Base-by-base conservation (phyloP, 2,888 invertebrate genomes). In the Rhingia rostrata region DNA sequence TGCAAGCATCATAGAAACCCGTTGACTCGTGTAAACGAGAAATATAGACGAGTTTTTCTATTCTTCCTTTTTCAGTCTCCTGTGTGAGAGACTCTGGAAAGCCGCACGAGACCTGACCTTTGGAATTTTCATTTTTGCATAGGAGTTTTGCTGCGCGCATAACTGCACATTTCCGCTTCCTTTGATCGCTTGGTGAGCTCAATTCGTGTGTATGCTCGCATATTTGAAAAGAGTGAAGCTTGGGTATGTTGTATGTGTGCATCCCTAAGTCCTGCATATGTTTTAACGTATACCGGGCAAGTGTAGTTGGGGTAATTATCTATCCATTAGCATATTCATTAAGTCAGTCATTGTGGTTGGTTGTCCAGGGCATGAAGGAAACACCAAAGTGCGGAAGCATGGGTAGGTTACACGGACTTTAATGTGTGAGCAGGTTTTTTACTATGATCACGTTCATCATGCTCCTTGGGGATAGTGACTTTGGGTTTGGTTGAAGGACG, bases 241-340 rank as follows among this genome's bases (percentile, higher is more conserved):
- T 58, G 32, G 37, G 32, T 39, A 14, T 58, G 63, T 60, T 73
- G 63, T 10, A 30, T 12, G 37, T 61, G 12, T 69, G 74, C 56
- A 64, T 51, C 43, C 49, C 14, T 10, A 4, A 43, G 22, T 22
- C 54, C 12, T 51, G 58, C 37, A 81, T 51, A 41, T 64, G 64
- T 37, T 51, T 32, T 41, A 22, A 30, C 22, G 32, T 2, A 53
- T 6, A 33, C 22, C 41, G 49, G 9, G 58, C 22, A 22, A 47
- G 51, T 63, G 30, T 49, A 30, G 60, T n/a, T 49, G 3, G 72
- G 53, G 64, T 72, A 80, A 84, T 84, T 80, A 80, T 61, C 37
- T 66, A 53, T 66, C 80, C 84, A 84, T 80, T 75, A 80, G 84
- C 74, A 80, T 80, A 75, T 61, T 80, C 75, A 84, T 75, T 84